These are phyloP conservation scores for Thymelicus lineola DNA, from an alignment of 2,888 invertebrate species.

Conservation along the genomic window DNA sequence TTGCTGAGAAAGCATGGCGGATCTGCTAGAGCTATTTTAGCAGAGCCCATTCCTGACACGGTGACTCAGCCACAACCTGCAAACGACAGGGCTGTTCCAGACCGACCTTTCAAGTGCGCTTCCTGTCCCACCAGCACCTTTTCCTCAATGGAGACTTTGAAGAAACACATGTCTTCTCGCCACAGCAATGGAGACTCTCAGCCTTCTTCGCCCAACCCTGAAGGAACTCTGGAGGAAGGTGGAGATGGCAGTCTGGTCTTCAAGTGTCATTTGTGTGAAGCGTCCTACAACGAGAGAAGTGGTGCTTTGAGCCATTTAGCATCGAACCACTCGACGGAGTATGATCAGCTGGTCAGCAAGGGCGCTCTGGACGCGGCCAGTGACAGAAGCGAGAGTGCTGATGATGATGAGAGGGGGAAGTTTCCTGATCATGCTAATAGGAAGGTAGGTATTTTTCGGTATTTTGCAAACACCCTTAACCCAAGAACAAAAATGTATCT, in stretches of 20 bases:
- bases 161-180: conserved; percentile 91
- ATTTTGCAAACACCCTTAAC: not conserved
- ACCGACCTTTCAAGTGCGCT: conserved; percentile 91
- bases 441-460: conserved; percentile 84
- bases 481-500: too few species aligned
- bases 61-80: conserved; percentile 59
- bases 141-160: conserved; percentile 90
- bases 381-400: conserved; percentile 87
- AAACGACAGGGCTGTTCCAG: conserved; percentile 88
- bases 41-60: conserved; percentile 68
- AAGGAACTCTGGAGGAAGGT: conserved; percentile 58
- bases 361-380: conserved; percentile 87
- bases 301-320: conserved; percentile 94
- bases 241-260: conserved; percentile 89
- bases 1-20: conserved; percentile 92
- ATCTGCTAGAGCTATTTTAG: conserved; percentile 74
- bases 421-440: conserved; percentile 95
- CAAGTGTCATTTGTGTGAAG: conserved; percentile 97
- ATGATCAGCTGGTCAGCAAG: conserved; percentile 92
- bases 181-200: conserved; percentile 84
- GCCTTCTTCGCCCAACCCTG: conserved; percentile 71
- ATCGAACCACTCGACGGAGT: conserved; percentile 90
- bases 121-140: conserved; percentile 94
- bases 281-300: conserved; percentile 91
- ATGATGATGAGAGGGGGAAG: conserved; percentile 89